Evolutionary conservation across 2,113 vertebrate genomes (phyloP).

Genomic region (Sterrhoptilus dennistouni): DNA sequence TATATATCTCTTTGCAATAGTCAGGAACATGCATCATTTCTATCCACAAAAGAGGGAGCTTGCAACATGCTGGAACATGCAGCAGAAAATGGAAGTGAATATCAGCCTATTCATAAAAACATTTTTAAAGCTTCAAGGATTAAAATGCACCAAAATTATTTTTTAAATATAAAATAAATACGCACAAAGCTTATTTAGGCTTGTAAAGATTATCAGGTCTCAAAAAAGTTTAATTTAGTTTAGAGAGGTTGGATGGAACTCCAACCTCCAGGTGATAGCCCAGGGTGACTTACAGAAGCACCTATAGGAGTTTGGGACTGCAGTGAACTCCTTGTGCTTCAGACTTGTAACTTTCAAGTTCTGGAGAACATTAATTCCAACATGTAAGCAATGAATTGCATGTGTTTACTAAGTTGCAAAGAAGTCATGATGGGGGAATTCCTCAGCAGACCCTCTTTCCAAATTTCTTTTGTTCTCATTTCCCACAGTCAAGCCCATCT

Average conservation of each 20-base stretch:
- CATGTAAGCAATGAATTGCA: not conserved
- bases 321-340: not conserved
- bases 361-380: not conserved
- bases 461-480: conserved; percentile 26
- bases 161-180: not conserved
- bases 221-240: not conserved
- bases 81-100: not conserved
- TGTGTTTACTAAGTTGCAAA: not conserved
- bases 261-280: not conserved
- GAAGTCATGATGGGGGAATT: not conserved
- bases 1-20: not conserved
- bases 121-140: not conserved
- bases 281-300: not conserved
- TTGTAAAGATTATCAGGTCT: not conserved
- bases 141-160: not conserved
- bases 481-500: not conserved
- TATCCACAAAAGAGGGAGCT: not conserved
- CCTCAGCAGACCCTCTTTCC: not conserved
- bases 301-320: not conserved
- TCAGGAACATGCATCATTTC: not conserved
- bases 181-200: not conserved
- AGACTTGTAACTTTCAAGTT: not conserved
- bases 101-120: not conserved
- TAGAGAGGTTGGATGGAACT: not conserved
- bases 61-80: not conserved